phyloP scores from a whole-genome alignment of 2,888 invertebrate genomes.

The Prenolepis imparis region DNA sequence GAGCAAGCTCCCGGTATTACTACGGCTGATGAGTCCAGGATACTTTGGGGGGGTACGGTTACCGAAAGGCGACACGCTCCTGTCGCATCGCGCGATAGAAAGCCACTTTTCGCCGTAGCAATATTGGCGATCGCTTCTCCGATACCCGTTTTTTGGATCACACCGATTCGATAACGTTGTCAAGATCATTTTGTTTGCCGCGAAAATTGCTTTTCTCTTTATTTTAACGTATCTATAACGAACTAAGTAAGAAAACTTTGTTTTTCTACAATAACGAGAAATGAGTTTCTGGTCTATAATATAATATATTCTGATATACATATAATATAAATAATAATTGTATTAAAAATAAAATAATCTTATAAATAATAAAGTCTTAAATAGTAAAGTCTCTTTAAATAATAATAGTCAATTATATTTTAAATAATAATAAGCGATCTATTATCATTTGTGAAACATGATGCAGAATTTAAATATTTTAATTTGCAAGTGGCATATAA shows the following conservation, averaged over 20 bases:
- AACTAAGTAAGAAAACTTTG: neutral
- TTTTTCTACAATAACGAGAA: neutral
- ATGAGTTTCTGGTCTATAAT: neutral
- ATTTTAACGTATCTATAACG: neutral
- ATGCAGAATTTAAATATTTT: neutral
- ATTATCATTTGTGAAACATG: neutral
- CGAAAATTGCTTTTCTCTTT: neutral
- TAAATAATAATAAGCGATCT: neutral
- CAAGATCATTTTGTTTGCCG: neutral
- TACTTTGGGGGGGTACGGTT: conserved; percentile 57
- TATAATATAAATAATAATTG: neutral
- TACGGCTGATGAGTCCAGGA: conserved; percentile 69
- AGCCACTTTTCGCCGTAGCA: conserved; percentile 9
- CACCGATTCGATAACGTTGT: conserved; percentile 15
- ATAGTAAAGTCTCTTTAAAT: neutral
- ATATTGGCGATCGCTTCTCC: conserved; percentile 12
- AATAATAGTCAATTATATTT: neutral
- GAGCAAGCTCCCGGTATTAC: conserved; percentile 68
- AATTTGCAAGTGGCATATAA: neutral
- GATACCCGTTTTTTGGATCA: conserved; percentile 4
- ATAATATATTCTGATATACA: too few species aligned
- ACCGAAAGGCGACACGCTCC: conserved; percentile 58
- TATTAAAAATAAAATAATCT: neutral
- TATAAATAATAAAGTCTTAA: too few species aligned
- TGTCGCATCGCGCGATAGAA: conserved; percentile 50